Evolutionary conservation across 2,888 invertebrate species (phyloP), one percentile per base, ranked within the genome.

Genomic region (Mesorhabditis sp.): DNA sequence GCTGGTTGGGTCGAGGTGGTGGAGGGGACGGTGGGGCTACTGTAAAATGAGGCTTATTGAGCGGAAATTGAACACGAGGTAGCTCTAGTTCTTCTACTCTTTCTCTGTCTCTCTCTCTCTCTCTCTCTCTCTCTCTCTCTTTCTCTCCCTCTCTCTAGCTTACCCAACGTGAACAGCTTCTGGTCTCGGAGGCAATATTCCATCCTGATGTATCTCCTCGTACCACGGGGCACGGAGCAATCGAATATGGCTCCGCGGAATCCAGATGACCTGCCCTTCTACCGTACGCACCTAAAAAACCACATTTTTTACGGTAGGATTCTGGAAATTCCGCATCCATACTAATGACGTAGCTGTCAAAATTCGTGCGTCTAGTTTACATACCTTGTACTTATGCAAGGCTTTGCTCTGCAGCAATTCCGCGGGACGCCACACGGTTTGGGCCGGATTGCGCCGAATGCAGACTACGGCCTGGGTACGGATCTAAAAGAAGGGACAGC

Each of bases 211-310:
- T 0, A 96, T 87, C 87, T 97, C 96, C 83, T 96, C 97, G 88
- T 92, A 93, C 96, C 97, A 97, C 0, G 96, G 97, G 15, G 95
- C 94, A 85, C 92, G 90, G 77, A 95, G 88, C 43, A 97, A 89
- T 43, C 97, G 90, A 72, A 97, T 89, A 86, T 95, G 94, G 4
- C 95, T 93, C 58, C 96, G 90, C 85, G 93, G 92, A 74, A 94
- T 93, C 82, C 91, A 90, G 67, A 73, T 73, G 4, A 65, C 43
- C 42, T 42, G 67, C 7, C 65, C 68, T 6, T 72, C 69, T 43
- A 58, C 66, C 7, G 70, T 66, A 42, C 68, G 70, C 7, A 76
- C 72, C 72, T 73, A 50, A n/a, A 68, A 15, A 28, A 28, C 28
- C 28, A 28, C 1, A 1, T 28, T 28, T 28, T 28, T 28, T 28